Base-by-base conservation (phyloP, 1,140 invertebrate genomes). In the Epicauta chinensis region DNA sequence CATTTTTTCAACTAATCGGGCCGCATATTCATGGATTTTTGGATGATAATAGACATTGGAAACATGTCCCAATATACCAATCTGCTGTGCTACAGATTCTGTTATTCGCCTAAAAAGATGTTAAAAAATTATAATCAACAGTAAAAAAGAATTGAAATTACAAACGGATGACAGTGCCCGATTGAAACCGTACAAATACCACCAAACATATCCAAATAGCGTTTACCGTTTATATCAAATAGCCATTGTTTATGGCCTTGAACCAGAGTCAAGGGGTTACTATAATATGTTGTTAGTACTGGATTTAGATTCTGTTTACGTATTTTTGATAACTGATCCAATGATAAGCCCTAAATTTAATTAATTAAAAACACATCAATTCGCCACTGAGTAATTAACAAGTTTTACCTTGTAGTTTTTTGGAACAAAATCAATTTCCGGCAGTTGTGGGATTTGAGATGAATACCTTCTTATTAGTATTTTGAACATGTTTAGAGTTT, bases 111-210 rank as follows among this genome's bases (percentile, higher is more conserved):
- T 86, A 56, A 66, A 72, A 68, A 34, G 16, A 39, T 32, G 2
- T 39, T 13, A 37, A 1, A 49, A 15, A 44, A 23, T 12, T 31
- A 44, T 49, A 32, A 44, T 49, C 12, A 39, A 30, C 37, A 38
- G 17, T 10, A 29, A 14, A 15, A 35, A 13, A 44, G 10, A n/a
- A 53, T 30, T 5, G 32, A 48, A 32, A 29, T 32, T 12, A 81
- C 87, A 86, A 80, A 96, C 91, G 94, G 94, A 78, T 98, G 95
- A 71, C 91, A 97, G 71, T 98, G 95, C 14, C 96, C 96, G n/a
- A 98, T 91, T 43, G 90, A 93, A 16, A 98, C 87, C 0, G 96
- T 98, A 2, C 95, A 93, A 58, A 98, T 97, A 10, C 96, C 96
- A 7, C 83, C 94, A 71, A 96, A 95, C 74, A 97, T 82, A 72